Evolutionary conservation across 2,797 vertebrate genomes (phyloP).

Genomic region (Centropyge bicolor): DNA sequence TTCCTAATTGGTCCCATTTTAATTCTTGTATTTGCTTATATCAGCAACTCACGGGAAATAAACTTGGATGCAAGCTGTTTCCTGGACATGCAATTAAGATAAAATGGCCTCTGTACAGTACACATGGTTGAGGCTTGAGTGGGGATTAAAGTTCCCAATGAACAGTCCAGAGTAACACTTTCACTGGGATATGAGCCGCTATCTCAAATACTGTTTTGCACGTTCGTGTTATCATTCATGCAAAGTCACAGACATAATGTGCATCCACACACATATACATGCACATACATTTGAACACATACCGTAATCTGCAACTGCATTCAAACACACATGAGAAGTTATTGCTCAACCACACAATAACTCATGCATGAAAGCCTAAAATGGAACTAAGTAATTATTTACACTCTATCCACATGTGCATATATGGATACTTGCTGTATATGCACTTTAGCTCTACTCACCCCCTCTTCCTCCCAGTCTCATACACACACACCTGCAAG

Average conservation of each 20-base stretch:
- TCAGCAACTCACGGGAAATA: constrained; percentile 19
- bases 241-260: not conserved
- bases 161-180: constrained; percentile 17
- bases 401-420: constrained; percentile 11
- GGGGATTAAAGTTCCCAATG: constrained; percentile 12
- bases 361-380: constrained; percentile 26
- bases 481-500: constrained; percentile 8
- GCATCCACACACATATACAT: not conserved
- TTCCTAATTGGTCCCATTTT: constrained; percentile 21
- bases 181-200: not conserved
- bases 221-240: constrained; percentile 19
- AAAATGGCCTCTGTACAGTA: not conserved
- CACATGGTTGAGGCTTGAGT: not conserved
- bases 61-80: constrained; percentile 25
- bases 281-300: not conserved
- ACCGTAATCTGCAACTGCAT: not conserved
- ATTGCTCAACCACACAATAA: constrained; percentile 2
- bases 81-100: constrained; percentile 18
- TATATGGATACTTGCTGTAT: constrained; percentile 10
- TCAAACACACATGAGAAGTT: constrained; percentile 22
- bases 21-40: constrained; percentile 1
- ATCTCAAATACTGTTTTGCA: not conserved
- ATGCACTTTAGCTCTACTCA: constrained; percentile 7
- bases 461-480: not conserved
- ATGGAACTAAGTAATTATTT: constrained; percentile 45